Evolutionary conservation across 2,888 invertebrate species (phyloP), one percentile per base, ranked within the genome.

Genomic region (Dolomedes plantarius): DNA sequence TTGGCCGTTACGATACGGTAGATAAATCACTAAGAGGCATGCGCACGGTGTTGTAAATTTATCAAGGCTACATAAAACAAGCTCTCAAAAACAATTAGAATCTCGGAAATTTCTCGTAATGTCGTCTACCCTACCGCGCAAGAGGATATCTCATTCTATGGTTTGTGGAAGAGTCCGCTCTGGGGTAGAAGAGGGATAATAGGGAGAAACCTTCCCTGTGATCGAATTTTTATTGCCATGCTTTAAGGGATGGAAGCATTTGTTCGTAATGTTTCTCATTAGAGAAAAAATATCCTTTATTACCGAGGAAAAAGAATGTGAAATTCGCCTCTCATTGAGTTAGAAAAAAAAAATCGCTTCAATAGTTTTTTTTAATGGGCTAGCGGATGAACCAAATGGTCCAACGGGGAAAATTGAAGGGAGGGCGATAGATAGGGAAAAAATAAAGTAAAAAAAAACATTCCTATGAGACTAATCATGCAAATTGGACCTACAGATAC

Each of bases 231-330:
- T 83, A 83, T 83, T 83, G 65, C 76, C 50, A 50, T 76, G 75
- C 76, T 76, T 76, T 64, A 76, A n/a, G 82, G 71, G 72, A 46
- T 41, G 36, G 71, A 23, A 72, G 82, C 76, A 83, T 83, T 83
- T 83, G 76, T 76, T 76, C 82, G 76, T 83, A 83, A 83, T 83
- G 76, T 83, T 83, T 83, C 82, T 83, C 82, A 83, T 83, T 83
- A 83, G 29, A 74, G 67, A 27, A 72, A 64, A 74, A 74, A 74
- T 41, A 68, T 74, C 69, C 46, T 73, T 81, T 81, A 81, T 81
- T 81, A 65, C 81, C 56, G 27, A 31, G 29, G 79, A 62, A 62
- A 74, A 75, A 75, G 74, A 75, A 75, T 81, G 74, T 36, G 74
- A 75, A 81, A 69, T 75, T 81, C 65, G 32, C 74, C 23, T 32